Evolutionary conservation across 1,140 invertebrate species (phyloP).

Genomic region (Drosophila repleta): DNA sequence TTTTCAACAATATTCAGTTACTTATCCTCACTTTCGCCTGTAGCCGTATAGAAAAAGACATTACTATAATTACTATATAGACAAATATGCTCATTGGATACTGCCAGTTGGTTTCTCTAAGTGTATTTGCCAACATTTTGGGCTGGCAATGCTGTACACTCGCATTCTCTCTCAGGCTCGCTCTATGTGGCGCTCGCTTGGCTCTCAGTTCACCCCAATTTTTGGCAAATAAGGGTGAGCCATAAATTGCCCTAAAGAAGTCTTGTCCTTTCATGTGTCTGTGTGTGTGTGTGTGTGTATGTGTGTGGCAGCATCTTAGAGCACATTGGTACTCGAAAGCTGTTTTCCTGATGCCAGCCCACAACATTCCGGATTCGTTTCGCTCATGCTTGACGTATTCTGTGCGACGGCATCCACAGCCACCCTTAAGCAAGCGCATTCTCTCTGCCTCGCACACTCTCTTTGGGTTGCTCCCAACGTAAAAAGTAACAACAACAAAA

Average conservation of each 20-base stretch:
- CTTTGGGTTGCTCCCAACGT: slow-evolving; percentile 14
- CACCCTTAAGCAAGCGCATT: slow-evolving; percentile 22
- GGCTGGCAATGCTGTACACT: slow-evolving; percentile 39
- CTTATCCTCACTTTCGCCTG: background rate
- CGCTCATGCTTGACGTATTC: slow-evolving; percentile 20
- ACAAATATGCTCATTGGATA: background rate
- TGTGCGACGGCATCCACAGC: slow-evolving; percentile 36
- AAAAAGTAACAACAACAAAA: slow-evolving; percentile 19
- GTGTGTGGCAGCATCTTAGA: slow-evolving; percentile 38
- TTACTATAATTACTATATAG: too few species aligned
- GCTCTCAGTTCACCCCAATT: slow-evolving; percentile 30
- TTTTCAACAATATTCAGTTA: too few species aligned
- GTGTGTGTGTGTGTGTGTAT: background rate
- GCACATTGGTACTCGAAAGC: slow-evolving; percentile 27
- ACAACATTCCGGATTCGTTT: slow-evolving; percentile 45
- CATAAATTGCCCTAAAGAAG: slow-evolving; percentile 47
- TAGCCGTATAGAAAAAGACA: background rate
- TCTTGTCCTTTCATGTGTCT: slow-evolving; percentile 4
- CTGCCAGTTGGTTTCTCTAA: slow-evolving; percentile 17
- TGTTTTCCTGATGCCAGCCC: slow-evolving; percentile 1
- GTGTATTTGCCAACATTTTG: slow-evolving; percentile 27
- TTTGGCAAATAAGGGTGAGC: slow-evolving; percentile 55
- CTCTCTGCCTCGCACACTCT: background rate
- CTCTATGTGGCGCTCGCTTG: background rate
- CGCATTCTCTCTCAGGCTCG: background rate